These are phyloP conservation scores for Glyptemys insculpta DNA, from an alignment of 2,797 vertebrate species.

Conservation along the genomic window DNA sequence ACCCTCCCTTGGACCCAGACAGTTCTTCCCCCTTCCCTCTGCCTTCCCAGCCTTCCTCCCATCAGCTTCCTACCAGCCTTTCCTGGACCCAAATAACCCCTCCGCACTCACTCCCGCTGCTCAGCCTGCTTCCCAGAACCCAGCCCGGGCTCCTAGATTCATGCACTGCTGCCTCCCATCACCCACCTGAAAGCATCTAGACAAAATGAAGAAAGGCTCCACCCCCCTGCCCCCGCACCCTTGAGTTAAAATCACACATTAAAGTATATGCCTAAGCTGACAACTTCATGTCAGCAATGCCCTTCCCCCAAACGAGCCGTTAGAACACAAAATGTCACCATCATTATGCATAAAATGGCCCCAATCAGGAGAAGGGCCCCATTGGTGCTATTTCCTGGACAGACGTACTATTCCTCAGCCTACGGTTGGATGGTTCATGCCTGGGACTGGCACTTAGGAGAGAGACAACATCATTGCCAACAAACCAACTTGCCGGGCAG, in stretches of 20 bases:
- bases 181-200: background rate
- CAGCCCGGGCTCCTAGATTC: background rate
- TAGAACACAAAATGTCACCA: background rate
- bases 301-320: too few species aligned
- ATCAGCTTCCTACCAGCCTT: background rate
- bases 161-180: background rate
- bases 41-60: background rate
- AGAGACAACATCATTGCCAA: too few species aligned
- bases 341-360: background rate
- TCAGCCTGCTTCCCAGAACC: background rate
- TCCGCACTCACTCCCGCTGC: background rate
- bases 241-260: too few species aligned
- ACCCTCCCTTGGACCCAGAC: background rate
- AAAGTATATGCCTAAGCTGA: too few species aligned
- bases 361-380: too few species aligned
- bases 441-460: too few species aligned
- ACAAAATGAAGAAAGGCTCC: background rate
- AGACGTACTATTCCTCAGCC: too few species aligned
- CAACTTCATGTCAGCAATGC: background rate
- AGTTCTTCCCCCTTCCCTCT: too few species aligned
- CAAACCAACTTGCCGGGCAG: too few species aligned
- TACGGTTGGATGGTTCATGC: too few species aligned
- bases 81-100: background rate
- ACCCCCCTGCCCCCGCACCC: background rate
- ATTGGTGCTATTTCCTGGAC: too few species aligned